A percentile compares a stretch with the other conserved stretches of the same genome.
These are phyloP conservation scores for Drosophila repleta DNA, from an alignment of 1,140 invertebrate genomes.

Conservation along the genomic window DNA sequence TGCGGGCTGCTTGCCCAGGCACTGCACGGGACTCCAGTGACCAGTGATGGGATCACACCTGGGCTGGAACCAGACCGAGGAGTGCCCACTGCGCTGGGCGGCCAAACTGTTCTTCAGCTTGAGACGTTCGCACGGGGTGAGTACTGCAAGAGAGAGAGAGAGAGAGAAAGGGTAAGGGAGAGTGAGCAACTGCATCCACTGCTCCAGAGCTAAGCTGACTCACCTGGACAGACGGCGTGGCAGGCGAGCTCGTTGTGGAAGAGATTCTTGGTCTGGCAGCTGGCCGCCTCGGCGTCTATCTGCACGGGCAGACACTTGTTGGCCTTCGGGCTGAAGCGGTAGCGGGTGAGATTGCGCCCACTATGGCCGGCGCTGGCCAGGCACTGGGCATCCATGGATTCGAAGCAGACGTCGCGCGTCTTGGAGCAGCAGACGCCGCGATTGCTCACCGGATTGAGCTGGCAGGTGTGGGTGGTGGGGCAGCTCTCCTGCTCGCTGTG, in stretches of 20 bases:
- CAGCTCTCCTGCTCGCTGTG: slow-evolving; percentile 87
- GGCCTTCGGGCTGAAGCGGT: slow-evolving; percentile 91
- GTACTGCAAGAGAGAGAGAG: slow-evolving; percentile 80
- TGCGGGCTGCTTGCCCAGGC: slow-evolving; percentile 85
- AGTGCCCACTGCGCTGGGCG: slow-evolving; percentile 87
- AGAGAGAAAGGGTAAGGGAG: too few relatives aligned
- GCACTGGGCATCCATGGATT: slow-evolving; percentile 87
- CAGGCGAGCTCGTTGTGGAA: slow-evolving; percentile 94
- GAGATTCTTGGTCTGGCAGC: slow-evolving; percentile 94
- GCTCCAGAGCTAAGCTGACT: too few relatives aligned
- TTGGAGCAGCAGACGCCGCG: slow-evolving; percentile 93
- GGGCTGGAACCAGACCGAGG: slow-evolving; percentile 86
- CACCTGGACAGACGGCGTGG: slow-evolving; percentile 91
- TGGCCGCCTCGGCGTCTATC: slow-evolving; percentile 86
- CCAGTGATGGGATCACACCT: slow-evolving; percentile 89
- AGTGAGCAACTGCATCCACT: too few relatives aligned
- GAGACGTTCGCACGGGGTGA: slow-evolving; percentile 91
- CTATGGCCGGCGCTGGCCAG: slow-evolving; percentile 83
- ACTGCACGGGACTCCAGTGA: slow-evolving; percentile 92
- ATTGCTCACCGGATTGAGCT: slow-evolving; percentile 91
- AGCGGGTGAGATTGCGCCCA: slow-evolving; percentile 86
- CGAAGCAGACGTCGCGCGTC: slow-evolving; percentile 93
- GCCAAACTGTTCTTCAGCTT: slow-evolving; percentile 90
- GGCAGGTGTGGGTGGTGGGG: slow-evolving; percentile 93
- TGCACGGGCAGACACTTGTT: slow-evolving; percentile 90